Evolutionary conservation across 1,140 invertebrate genomes (phyloP).

Genomic region (Drosophila triauraria): DNA sequence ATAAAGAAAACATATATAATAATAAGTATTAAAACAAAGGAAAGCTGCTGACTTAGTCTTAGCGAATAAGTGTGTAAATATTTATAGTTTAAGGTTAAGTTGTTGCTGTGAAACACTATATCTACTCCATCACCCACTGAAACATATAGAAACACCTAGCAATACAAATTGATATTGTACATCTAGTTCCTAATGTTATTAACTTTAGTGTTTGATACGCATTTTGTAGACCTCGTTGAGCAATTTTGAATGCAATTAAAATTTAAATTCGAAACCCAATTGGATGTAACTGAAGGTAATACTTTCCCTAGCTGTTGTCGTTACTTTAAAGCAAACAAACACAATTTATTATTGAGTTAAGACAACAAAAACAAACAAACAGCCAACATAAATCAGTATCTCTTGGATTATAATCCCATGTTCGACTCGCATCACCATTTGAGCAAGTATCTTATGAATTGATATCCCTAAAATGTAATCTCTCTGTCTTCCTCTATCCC

Average conservation of each 20-base stretch:
- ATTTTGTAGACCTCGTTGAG: conserved; percentile 50
- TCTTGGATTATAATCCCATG: conserved; percentile 21
- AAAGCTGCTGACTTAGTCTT: conserved; percentile 16
- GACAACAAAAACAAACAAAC: conserved; percentile 14
- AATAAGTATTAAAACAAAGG: conserved; percentile 14
- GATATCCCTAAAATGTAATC: conserved; percentile 57
- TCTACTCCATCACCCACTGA: not conserved
- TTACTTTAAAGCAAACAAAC: conserved; percentile 65
- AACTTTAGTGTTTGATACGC: conserved; percentile 40
- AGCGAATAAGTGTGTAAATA: conserved; percentile 36
- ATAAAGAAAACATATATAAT: not conserved
- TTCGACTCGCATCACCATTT: conserved; percentile 31
- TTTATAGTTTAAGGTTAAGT: conserved; percentile 28
- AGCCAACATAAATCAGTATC: conserved; percentile 28
- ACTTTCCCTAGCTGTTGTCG: not conserved
- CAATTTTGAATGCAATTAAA: conserved; percentile 58
- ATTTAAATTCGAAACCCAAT: conserved; percentile 20
- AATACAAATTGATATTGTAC: not conserved
- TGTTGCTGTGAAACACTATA: conserved; percentile 16
- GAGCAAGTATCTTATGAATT: conserved; percentile 45
- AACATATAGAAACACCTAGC: conserved; percentile 22
- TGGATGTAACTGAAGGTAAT: conserved; percentile 21
- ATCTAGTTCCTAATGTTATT: conserved; percentile 16
- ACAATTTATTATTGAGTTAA: conserved; percentile 55
- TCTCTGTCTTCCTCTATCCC: conserved; percentile 58